A percentile compares a stretch with the other conserved stretches of the same genome.
Conservation (phyloP, 2,113 vertebrate genomes). For the Ochotona princeps region DNA sequence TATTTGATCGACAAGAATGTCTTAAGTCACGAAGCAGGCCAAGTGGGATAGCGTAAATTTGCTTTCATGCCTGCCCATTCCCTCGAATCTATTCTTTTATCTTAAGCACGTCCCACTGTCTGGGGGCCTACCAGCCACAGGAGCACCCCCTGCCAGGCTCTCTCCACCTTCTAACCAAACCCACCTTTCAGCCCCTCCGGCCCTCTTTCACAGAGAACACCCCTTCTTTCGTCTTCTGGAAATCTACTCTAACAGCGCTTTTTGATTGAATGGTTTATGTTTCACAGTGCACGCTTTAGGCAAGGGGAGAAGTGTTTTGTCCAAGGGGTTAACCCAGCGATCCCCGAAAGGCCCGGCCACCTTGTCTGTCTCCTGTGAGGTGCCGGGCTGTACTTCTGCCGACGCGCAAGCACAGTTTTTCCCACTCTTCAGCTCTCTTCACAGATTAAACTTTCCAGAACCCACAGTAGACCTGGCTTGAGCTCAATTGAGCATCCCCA, state of each 20-base stretch:
- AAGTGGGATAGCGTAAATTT: not conserved
- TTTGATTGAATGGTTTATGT: not conserved
- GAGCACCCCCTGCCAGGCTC: not conserved
- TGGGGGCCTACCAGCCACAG: not conserved
- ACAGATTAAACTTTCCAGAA: slow-evolving; percentile 27
- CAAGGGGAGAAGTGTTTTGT: not conserved
- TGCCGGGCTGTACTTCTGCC: not conserved
- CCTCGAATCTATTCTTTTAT: not conserved
- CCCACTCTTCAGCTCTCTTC: not conserved
- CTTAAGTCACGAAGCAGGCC: not conserved
- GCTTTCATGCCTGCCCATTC: not conserved
- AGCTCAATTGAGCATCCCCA: slow-evolving; percentile 26
- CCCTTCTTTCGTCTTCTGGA: not conserved
- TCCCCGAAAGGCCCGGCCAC: not conserved
- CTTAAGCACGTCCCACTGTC: not conserved
- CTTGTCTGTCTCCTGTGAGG: not conserved
- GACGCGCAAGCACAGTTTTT: not conserved
- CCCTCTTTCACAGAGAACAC: not conserved
- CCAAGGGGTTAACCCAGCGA: not conserved
- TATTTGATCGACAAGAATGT: not conserved
- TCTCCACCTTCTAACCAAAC: not conserved
- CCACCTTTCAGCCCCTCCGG: not conserved
- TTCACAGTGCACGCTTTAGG: not conserved
- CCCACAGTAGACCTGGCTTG: slow-evolving; percentile 58
- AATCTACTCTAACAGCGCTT: not conserved